Evolutionary conservation across 2,113 vertebrate genomes (phyloP), one percentile per base, ranked within the genome.

Genomic region (Tachysurus vachellii): DNA sequence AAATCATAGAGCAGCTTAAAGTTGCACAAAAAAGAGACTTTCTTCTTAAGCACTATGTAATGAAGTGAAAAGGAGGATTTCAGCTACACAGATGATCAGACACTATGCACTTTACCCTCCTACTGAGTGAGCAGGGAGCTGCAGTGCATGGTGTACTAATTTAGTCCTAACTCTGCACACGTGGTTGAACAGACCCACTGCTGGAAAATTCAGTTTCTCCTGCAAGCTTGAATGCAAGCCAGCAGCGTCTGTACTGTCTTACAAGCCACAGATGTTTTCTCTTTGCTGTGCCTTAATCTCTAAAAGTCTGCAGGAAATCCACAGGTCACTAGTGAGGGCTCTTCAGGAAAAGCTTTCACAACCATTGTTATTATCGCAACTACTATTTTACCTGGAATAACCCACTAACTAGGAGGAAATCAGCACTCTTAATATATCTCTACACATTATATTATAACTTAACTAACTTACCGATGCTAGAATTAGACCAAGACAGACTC

Each of bases 191-290:
- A 91, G 82, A 89, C 42, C 75, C 81, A 84, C 87, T 77, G 89
- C 85, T 85, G 83, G 83, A 88, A 88, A 82, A 91, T 90, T 42
- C 68, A 88, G 89, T 84, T 83, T 88, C 44, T 86, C 64, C 31
- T 23, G 84, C 83, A 76, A 87, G 90, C 88, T 91, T 90, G 89
- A 92, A 85, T 59, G 0, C n/a, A 36, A 87, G 90, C 87, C 85
- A 89, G 80, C 70, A 86, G 81, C 85, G 66, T 81, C 83, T 85
- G 86, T 70, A 73, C 36, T 53, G 42, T 28, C 36, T 83, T 82
- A 56, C 53, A 88, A 47, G 17, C 61, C 66, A 80, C 82, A 86
- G 53, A 44, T 59, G 81, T 66, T 88, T 85, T 64, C 44, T 64
- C 4, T 82, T 31, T 11, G 59, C 54, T 28, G 13, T 85, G 57